A percentile compares a stretch with the other conserved stretches of the same genome.
phyloP scores from a whole-genome alignment of 2,888 invertebrate genomes.

The Melieria picta region DNA sequence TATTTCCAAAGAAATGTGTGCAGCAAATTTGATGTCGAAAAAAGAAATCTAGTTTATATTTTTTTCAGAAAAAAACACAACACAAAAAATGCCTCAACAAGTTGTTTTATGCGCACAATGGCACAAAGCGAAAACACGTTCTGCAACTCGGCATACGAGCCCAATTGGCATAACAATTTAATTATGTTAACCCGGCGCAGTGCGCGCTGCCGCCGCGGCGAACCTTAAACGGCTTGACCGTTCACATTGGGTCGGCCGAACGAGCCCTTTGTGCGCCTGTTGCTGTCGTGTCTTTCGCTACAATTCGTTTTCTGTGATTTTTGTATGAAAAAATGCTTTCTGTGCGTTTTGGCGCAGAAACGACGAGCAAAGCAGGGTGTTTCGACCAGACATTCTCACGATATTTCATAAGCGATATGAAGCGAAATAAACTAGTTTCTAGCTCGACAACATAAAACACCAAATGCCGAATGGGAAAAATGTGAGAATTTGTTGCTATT shows the following conservation, averaged over 20 bases:
- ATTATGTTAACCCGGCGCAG: conserved; percentile 54
- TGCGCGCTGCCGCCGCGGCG: conserved; percentile 43
- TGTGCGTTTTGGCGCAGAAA: not conserved
- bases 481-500: not conserved
- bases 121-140: conserved; percentile 22
- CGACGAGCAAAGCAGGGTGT: conserved; percentile 8
- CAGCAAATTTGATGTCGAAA: not conserved
- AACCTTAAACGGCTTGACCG: conserved; percentile 52
- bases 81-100: too few species aligned
- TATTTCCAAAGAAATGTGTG: not conserved
- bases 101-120: too few species aligned
- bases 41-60: too few species aligned
- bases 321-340: not conserved
- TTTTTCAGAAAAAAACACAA: too few species aligned
- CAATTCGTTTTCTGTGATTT: conserved; percentile 9
- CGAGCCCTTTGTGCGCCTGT: conserved; percentile 27
- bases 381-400: conserved; percentile 26
- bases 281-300: conserved; percentile 34
- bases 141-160: conserved; percentile 4
- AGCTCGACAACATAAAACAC: conserved; percentile 13
- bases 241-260: conserved; percentile 43
- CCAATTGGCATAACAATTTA: conserved; percentile 57
- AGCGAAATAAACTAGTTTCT: conserved; percentile 8
- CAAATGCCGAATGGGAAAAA: not conserved
- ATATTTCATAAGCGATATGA: conserved; percentile 48